These are phyloP conservation scores for Sciurus niger DNA, from an alignment of 2,113 vertebrate genomes.

Conservation along the genomic window DNA sequence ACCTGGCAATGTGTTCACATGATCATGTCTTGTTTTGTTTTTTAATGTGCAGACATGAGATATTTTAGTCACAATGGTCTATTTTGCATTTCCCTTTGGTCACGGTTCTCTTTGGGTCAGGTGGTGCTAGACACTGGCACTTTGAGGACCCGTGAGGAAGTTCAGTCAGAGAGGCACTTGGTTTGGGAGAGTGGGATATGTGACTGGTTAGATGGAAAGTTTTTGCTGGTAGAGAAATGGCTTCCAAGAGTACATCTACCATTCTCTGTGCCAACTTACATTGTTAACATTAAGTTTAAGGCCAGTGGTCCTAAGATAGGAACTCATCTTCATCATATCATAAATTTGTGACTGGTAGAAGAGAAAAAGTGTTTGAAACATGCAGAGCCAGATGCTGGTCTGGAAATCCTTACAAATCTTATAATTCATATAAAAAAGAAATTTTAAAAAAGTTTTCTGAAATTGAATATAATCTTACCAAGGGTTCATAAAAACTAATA, in stretches of 20 bases:
- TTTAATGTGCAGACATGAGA: slow-evolving; percentile 16
- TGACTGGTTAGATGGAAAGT: not conserved
- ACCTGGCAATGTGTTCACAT: not conserved
- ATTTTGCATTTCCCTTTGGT: slow-evolving; percentile 44
- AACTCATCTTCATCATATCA: not conserved
- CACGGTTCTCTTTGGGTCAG: not conserved
- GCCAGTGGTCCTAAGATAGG: not conserved
- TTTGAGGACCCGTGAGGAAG: not conserved
- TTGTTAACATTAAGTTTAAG: not conserved
- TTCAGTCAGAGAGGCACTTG: not conserved
- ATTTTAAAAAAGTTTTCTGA: not conserved
- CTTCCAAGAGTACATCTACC: slow-evolving; percentile 9
- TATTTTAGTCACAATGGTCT: slow-evolving; percentile 36
- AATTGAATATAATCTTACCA: slow-evolving; percentile 36
- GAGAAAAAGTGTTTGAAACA: slow-evolving; percentile 1
- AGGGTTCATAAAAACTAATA: not conserved
- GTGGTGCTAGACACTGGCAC: not conserved
- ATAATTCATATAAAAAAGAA: not conserved
- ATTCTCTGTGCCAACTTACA: not conserved
- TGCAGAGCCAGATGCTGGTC: not conserved
- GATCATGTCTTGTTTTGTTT: not conserved
- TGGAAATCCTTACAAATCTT: slow-evolving; percentile 46
- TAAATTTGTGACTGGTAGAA: not conserved
- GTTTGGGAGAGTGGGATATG: not conserved
- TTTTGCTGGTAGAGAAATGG: not conserved